phyloP scores from a whole-genome alignment of 2,113 vertebrate genomes.

The Hypanus sabinus region DNA sequence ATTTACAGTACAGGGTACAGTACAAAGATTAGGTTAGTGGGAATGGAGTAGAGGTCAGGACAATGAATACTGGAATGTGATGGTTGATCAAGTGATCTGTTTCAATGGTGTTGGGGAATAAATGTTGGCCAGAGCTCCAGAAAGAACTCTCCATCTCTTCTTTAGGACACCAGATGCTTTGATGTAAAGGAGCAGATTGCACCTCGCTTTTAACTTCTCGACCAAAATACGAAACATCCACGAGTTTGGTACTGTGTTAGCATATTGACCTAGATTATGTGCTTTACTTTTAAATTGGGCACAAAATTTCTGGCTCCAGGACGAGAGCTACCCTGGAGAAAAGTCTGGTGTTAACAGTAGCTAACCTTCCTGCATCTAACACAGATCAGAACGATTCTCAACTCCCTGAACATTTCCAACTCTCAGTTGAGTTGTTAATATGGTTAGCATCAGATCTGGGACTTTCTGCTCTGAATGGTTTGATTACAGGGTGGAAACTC shows the following conservation, averaged over 20 bases:
- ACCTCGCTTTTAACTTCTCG: background rate
- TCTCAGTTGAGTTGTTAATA: background rate
- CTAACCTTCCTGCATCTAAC: too few relatives aligned
- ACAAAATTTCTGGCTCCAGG: background rate
- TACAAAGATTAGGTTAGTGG: too few relatives aligned
- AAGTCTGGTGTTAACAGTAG: background rate
- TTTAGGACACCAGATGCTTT: background rate
- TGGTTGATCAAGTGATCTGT: background rate
- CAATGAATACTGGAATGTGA: too few relatives aligned
- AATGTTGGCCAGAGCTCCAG: background rate
- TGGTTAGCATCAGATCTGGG: background rate
- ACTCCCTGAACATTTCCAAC: background rate
- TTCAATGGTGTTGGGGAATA: background rate
- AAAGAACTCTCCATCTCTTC: background rate
- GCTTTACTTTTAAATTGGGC: background rate
- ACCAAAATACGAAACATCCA: background rate
- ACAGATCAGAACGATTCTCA: too few relatives aligned
- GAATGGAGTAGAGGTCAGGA: too few relatives aligned
- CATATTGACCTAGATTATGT: too few relatives aligned
- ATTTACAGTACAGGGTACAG: too few relatives aligned
- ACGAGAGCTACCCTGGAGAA: background rate
- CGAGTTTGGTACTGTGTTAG: background rate
- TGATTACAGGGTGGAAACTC: background rate
- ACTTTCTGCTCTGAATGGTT: background rate
- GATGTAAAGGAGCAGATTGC: background rate